These are phyloP conservation scores for Siniperca knerii DNA, from an alignment of 2,113 vertebrate genomes.

Conservation along the genomic window DNA sequence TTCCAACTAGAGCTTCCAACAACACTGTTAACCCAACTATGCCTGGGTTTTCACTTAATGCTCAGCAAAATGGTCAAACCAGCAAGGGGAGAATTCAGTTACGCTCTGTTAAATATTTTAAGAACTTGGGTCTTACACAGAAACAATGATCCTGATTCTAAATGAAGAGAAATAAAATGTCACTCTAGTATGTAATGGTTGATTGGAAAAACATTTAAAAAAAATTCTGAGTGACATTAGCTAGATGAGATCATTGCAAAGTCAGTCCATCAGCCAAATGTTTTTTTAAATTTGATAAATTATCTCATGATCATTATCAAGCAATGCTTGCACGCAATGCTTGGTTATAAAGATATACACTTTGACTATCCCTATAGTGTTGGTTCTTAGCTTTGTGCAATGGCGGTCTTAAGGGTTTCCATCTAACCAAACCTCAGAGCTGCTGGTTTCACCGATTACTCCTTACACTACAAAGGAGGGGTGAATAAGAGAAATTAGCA, in stretches of 20 bases:
- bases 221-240: neutral
- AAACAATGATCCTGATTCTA: slow-evolving; percentile 44
- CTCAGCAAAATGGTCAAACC: slow-evolving; percentile 48
- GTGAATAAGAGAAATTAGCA: slow-evolving; percentile 13
- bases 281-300: neutral
- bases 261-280: neutral
- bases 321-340: neutral
- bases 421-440: neutral
- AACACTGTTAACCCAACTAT: slow-evolving; percentile 60
- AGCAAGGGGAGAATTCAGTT: slow-evolving; percentile 35
- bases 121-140: slow-evolving; percentile 11
- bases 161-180: slow-evolving; percentile 41
- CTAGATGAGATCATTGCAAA: neutral
- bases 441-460: slow-evolving; percentile 2
- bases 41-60: slow-evolving; percentile 78
- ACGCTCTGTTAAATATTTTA: slow-evolving; percentile 29
- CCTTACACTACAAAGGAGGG: neutral
- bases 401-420: neutral
- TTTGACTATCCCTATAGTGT: neutral
- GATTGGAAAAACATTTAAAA: neutral
- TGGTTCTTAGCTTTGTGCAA: neutral
- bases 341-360: neutral
- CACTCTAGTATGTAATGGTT: neutral
- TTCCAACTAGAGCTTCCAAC: slow-evolving; percentile 74
- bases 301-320: neutral